Conservation (phyloP, 2,113 vertebrate species). For the Meriones unguiculatus region DNA sequence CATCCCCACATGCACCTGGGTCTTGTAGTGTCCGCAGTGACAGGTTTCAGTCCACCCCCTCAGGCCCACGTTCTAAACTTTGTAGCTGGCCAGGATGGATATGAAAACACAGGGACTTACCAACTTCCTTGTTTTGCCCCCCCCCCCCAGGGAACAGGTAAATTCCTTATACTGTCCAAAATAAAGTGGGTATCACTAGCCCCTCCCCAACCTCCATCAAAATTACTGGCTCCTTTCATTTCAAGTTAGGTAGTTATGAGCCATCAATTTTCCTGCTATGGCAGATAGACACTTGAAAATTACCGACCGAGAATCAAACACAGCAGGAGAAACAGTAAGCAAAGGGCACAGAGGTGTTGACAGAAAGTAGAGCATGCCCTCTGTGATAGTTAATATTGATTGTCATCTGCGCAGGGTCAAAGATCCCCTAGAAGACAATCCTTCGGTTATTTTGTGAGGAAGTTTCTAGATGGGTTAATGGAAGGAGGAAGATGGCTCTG, state of each 20-base stretch:
- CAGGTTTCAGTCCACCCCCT: background rate
- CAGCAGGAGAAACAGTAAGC: fast-evolving
- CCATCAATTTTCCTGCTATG: background rate
- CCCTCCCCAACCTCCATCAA: background rate
- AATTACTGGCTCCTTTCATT: background rate
- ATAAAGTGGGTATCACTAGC: background rate
- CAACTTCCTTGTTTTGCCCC: background rate
- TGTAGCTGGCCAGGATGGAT: background rate
- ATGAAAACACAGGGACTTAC: background rate
- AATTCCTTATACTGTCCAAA: background rate
- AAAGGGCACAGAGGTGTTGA: background rate
- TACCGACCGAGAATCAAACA: background rate
- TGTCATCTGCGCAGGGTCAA: background rate
- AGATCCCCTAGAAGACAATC: background rate
- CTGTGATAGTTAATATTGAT: background rate
- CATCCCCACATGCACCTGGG: fast-evolving
- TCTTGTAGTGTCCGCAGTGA: background rate
- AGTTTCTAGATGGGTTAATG: background rate
- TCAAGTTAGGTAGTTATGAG: no score
- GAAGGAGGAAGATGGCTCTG: background rate
- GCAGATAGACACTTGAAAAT: background rate
- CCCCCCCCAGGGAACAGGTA: background rate
- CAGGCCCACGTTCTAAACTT: background rate
- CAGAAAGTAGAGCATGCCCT: background rate
- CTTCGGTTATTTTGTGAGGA: background rate